A percentile compares a stretch with the other conserved stretches of the same genome.
Evolutionary conservation across 1,140 invertebrate genomes (phyloP).

Genomic region (Diabrotica virgifera): DNA sequence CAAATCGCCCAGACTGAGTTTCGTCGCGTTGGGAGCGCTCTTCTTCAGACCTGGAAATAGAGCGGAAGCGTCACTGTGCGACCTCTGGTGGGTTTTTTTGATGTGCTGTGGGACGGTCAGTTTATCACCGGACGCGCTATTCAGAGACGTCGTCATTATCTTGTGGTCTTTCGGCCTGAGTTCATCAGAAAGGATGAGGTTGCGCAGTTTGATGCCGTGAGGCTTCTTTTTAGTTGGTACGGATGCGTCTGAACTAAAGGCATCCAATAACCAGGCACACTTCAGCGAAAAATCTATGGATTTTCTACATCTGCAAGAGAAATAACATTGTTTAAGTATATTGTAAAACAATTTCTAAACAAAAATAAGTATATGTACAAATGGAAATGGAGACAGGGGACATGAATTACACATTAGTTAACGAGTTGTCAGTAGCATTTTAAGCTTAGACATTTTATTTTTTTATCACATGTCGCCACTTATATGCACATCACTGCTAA

Average conservation of each 20-base stretch:
- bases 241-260: slow-evolving; percentile 81
- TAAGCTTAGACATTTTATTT: too few species aligned
- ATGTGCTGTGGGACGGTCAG: slow-evolving; percentile 27
- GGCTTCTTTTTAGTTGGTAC: slow-evolving; percentile 74
- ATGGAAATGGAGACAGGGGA: background rate
- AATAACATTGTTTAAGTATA: background rate
- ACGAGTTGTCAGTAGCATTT: too few species aligned
- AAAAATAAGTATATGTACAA: background rate
- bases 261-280: slow-evolving; percentile 92
- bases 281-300: slow-evolving; percentile 94
- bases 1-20: slow-evolving; percentile 82
- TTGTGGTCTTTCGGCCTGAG: slow-evolving; percentile 58
- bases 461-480: too few species aligned
- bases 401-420: background rate
- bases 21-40: slow-evolving; percentile 51
- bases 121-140: slow-evolving; percentile 7
- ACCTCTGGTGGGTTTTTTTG: slow-evolving; percentile 71
- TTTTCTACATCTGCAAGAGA: slow-evolving; percentile 74
- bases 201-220: slow-evolving; percentile 80
- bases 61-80: slow-evolving; percentile 47
- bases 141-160: slow-evolving; percentile 26
- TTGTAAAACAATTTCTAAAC: too few species aligned
- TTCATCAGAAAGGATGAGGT: slow-evolving; percentile 85
- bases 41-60: slow-evolving; percentile 26
- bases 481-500: too few species aligned